These are phyloP conservation scores for Channallabes apus DNA, from an alignment of 2,797 vertebrate species.

Conservation along the genomic window DNA sequence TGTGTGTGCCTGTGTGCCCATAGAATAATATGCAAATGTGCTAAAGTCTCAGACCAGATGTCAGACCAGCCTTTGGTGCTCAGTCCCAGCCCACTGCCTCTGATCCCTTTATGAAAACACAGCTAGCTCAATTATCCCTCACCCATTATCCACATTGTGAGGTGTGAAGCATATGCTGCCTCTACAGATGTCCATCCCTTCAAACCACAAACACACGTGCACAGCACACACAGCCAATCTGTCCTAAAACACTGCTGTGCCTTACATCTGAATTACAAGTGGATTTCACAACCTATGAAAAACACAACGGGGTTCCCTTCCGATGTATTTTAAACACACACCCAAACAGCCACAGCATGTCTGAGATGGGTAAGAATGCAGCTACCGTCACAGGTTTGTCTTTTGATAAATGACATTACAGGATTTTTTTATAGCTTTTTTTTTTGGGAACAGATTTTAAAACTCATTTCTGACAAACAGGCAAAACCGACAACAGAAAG, in stretches of 20 bases:
- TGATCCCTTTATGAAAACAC: conserved; percentile 46
- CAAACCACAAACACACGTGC: conserved; percentile 35
- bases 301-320: conserved; percentile 42
- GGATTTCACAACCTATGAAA: conserved; percentile 55
- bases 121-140: conserved; percentile 38
- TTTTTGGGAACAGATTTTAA: conserved; percentile 19
- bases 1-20: conserved; percentile 25
- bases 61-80: conserved; percentile 42
- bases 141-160: conserved; percentile 42
- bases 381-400: not conserved
- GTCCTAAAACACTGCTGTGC: not conserved
- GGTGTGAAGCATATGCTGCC: conserved; percentile 47
- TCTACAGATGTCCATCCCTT: conserved; percentile 7
- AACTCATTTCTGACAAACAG: conserved; percentile 21
- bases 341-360: conserved; percentile 36
- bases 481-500: conserved; percentile 42
- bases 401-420: conserved; percentile 37
- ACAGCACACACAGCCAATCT: conserved; percentile 31
- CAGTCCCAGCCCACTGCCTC: conserved; percentile 35
- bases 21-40: conserved; percentile 32
- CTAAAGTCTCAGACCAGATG: conserved; percentile 46
- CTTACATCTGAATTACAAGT: conserved; percentile 50
- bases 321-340: conserved; percentile 33
- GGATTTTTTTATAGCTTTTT: conserved; percentile 12
- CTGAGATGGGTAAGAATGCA: not conserved